Evolutionary conservation across 2,113 vertebrate genomes (phyloP).

Genomic region (Stegastes partitus): DNA sequence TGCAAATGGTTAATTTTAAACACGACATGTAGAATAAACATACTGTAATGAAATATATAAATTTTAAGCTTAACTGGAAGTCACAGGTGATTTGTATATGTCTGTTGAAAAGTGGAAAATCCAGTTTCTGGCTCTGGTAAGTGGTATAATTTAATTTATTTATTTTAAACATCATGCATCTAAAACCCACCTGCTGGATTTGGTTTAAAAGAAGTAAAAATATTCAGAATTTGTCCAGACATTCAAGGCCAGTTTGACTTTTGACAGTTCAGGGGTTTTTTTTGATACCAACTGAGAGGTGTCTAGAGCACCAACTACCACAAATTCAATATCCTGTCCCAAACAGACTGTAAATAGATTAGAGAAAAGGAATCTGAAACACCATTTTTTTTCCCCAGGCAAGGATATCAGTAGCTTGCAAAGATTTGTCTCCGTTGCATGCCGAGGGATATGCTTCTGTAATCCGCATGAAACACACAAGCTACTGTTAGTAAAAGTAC

Average conservation of each 20-base stretch:
- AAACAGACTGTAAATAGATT: not conserved
- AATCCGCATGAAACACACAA: constrained; percentile 9
- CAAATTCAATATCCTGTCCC: not conserved
- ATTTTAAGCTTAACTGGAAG: no score
- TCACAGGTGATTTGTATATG: no score
- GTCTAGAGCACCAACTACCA: not conserved
- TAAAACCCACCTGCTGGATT: no score
- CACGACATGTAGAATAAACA: no score
- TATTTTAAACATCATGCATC: no score
- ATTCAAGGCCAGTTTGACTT: not conserved
- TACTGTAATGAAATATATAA: no score
- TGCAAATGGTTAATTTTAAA: no score
- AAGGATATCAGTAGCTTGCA: constrained; percentile 18
- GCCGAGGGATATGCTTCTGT: constrained; percentile 15
- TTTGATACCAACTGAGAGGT: not conserved
- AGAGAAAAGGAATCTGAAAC: not conserved
- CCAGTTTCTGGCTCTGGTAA: no score
- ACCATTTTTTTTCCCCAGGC: constrained; percentile 17
- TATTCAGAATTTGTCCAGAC: no score
- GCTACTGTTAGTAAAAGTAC: not conserved
- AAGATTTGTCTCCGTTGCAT: constrained; percentile 12
- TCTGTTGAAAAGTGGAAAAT: no score
- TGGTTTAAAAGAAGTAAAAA: no score
- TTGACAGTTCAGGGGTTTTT: not conserved
- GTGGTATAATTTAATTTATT: no score